These are phyloP conservation scores for Bos taurus DNA, from an alignment of 2,113 vertebrate species.

Conservation along the genomic window DNA sequence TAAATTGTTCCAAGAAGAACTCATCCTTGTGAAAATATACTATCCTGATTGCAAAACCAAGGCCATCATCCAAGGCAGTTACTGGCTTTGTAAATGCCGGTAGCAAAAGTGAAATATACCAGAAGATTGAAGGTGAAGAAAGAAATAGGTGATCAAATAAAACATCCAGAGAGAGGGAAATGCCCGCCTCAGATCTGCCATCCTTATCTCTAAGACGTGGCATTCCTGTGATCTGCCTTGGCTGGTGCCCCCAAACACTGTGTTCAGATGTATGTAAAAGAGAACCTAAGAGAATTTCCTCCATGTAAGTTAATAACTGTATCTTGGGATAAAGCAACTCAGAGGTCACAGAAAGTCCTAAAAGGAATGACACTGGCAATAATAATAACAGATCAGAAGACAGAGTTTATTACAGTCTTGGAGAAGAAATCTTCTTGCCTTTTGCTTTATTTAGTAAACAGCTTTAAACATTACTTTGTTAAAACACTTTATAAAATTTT, in stretches of 20 bases:
- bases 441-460: not conserved
- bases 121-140: constrained; percentile 16
- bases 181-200: not conserved
- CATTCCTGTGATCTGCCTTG: not conserved
- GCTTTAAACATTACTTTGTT: not conserved
- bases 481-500: not conserved
- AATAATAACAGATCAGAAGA: not conserved
- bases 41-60: constrained; percentile 45
- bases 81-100: constrained; percentile 45
- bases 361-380: not conserved
- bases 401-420: not conserved
- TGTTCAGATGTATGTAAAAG: not conserved
- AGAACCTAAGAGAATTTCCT: not conserved
- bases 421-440: not conserved
- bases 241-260: not conserved
- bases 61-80: constrained; percentile 18
- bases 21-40: constrained; percentile 57
- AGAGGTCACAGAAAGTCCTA: not conserved
- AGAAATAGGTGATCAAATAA: constrained; percentile 28
- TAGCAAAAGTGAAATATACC: constrained; percentile 55
- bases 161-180: not conserved
- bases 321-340: not conserved
- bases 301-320: not conserved
- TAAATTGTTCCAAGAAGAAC: constrained; percentile 47
- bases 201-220: not conserved